Conservation (phyloP, 2,113 vertebrate species). For the Chamaetylas fuelleborni region DNA sequence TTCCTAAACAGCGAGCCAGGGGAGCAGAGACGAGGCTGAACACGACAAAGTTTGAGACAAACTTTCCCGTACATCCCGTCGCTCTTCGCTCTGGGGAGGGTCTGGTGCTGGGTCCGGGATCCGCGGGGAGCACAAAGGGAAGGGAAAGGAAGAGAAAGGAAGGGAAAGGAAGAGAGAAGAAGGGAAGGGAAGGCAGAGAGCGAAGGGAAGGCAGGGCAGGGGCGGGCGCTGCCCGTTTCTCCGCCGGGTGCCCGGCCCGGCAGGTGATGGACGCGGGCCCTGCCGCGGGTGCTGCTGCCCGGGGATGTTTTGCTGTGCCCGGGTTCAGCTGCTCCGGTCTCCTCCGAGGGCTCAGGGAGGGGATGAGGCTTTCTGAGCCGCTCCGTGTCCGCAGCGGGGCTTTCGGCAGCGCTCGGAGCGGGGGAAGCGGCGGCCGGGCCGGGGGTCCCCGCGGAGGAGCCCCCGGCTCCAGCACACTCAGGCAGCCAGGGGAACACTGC, state of each 20-base stretch:
- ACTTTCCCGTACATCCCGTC: not conserved
- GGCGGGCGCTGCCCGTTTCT: not conserved
- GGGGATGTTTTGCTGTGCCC: not conserved
- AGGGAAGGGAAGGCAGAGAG: not conserved
- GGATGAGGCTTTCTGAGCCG: accelerated
- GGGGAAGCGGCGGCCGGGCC: no score
- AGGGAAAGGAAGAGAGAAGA: no score
- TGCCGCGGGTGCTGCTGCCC: not conserved
- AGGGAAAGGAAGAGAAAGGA: not conserved
- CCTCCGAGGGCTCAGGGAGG: not conserved
- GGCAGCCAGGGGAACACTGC: not conserved
- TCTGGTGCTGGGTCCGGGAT: not conserved
- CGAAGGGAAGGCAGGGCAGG: no score
- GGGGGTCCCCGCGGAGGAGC: not conserved
- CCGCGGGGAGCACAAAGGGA: not conserved
- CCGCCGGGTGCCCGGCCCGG: not conserved
- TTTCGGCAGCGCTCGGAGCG: not conserved
- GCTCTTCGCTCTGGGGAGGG: not conserved
- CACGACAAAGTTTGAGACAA: not conserved
- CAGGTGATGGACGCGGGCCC: not conserved
- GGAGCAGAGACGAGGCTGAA: not conserved
- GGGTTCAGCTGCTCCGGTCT: not conserved
- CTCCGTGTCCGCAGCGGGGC: no score
- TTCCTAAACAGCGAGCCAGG: not conserved
- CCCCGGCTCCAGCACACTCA: not conserved